phyloP scores from a whole-genome alignment of 2,888 invertebrate genomes.

The Caenorhabditis becei region DNA sequence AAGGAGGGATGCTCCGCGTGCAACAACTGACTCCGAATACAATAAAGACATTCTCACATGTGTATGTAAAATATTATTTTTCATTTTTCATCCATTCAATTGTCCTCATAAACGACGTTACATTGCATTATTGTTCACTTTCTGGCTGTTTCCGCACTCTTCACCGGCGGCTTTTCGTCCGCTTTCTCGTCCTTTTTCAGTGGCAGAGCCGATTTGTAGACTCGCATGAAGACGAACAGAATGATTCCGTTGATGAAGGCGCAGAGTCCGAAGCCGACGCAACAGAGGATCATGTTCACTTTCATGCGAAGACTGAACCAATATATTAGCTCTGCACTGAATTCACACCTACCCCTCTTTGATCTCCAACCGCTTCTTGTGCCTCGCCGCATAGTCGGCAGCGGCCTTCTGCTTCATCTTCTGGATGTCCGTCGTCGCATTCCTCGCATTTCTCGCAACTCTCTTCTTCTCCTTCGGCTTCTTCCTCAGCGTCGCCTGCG shows the following conservation, averaged over 20 bases:
- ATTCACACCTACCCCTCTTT: no score
- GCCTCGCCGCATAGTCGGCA: no score
- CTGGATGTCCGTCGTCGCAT: not conserved
- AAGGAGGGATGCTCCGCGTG: constrained; percentile 32
- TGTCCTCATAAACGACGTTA: no score
- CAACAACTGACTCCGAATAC: constrained; percentile 14
- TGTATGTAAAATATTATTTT: constrained; percentile 42
- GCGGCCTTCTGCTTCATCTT: not conserved
- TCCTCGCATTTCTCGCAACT: not conserved
- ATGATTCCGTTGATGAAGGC: constrained; percentile 8
- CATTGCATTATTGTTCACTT: no score
- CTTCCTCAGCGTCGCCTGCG: not conserved
- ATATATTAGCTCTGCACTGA: no score
- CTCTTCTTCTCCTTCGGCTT: not conserved
- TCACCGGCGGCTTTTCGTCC: not conserved
- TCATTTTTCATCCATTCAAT: no score
- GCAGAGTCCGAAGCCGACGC: constrained; percentile 8
- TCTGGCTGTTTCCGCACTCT: no score
- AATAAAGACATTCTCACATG: not conserved
- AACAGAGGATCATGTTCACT: not conserved
- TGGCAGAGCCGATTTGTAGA: not conserved
- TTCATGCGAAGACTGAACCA: constrained; percentile 16
- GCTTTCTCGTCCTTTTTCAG: not conserved
- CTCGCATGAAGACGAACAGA: not conserved
- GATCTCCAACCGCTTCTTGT: no score